Evolutionary conservation across 2,888 invertebrate species (phyloP), one percentile per base, ranked within the genome.

Genomic region (Drosophila leonis): DNA sequence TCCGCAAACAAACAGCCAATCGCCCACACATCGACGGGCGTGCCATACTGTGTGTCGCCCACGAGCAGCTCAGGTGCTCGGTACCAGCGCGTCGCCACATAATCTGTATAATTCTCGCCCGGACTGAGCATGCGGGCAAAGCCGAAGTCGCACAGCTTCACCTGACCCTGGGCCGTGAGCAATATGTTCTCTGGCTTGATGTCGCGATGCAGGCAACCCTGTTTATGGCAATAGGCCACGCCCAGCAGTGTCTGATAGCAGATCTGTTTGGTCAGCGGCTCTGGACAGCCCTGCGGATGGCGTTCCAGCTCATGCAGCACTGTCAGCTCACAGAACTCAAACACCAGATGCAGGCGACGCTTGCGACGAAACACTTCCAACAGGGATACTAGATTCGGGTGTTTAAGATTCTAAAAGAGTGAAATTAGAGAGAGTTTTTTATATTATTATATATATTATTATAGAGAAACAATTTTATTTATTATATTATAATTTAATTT

Each of bases 141-240:
- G 57, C 99, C 99, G 93, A 99, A 99, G 94, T 99, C 99, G 92
- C 93, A 99, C 4, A 99, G 94, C 93, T 99, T 99, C 72, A 99
- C 98, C 61, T 98, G 97, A 0, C 98, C 98, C 72, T 96, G 96
- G 63, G 96, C 95, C 15, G 98, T 99, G 65, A 99, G 95, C 60
- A 99, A 94, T 72, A 99, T 99, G 93, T 99, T 99, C 94, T 99
- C 99, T 0, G 99, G 99, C 93, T 99, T 99, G 46, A 99, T 98
- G 92, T 99, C 99, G 49, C 99, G 95, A 92, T 99, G 98, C 90
- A 99, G 97, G 93, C 98, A 98, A 92, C 98, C 93, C 93, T 99
- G 97, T 67, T 97, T 95, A 94, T 99, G 99, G 93, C 99, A 99
- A 94, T 99, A 99, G 57, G 97, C 97, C 15, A 99, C 96, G 0